phyloP scores from a whole-genome alignment of 2,113 vertebrate species.

The Conger conger region DNA sequence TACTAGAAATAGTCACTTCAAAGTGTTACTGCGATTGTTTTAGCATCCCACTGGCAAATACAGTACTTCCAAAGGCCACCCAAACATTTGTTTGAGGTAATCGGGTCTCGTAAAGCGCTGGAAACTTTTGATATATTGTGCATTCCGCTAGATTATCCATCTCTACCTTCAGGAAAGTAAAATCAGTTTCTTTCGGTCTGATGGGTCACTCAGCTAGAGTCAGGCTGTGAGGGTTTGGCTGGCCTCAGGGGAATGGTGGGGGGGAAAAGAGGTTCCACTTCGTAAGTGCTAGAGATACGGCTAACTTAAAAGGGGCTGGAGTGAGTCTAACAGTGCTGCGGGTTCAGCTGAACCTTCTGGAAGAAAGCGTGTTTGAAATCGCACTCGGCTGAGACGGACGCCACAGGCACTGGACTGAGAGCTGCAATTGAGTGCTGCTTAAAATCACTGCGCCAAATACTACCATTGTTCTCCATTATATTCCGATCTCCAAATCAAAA shows the following conservation, averaged over 20 bases:
- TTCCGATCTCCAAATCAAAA: not conserved
- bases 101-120: not conserved
- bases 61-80: not conserved
- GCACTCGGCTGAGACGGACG: not conserved
- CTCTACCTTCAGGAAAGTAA: not conserved
- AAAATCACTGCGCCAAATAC: not conserved
- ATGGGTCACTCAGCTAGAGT: not conserved
- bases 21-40: not conserved
- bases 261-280: not conserved
- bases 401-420: not conserved
- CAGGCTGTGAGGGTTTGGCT: not conserved
- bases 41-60: not conserved
- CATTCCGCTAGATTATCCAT: not conserved
- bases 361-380: not conserved
- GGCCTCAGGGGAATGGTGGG: not conserved
- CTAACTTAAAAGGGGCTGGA: not conserved
- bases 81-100: slow-evolving; percentile 4
- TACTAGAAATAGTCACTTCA: not conserved
- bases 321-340: not conserved
- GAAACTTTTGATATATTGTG: not conserved
- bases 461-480: not conserved
- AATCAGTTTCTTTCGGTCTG: not conserved
- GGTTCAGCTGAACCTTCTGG: not conserved
- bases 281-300: not conserved
- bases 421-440: not conserved